A percentile compares a stretch with the other conserved stretches of the same genome.
Conservation (phyloP, 2,888 invertebrate genomes). For the Apamea sordens region DNA sequence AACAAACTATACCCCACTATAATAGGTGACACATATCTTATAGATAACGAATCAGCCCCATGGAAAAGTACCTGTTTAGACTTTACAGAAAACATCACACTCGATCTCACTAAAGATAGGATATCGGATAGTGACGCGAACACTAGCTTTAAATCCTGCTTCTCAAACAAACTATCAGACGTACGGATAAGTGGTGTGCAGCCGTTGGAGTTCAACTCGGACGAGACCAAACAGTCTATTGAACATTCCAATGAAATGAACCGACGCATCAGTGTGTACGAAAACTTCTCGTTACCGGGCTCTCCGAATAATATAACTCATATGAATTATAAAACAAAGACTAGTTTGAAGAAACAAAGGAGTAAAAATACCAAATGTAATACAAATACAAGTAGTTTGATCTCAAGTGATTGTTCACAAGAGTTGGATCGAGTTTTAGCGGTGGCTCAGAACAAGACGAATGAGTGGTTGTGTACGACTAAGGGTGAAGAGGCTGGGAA, state of each 20-base stretch:
- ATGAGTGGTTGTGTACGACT: slow-evolving; percentile 81
- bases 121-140: slow-evolving; percentile 70
- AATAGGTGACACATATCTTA: slow-evolving; percentile 80
- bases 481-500: slow-evolving; percentile 75
- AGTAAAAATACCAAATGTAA: slow-evolving; percentile 47
- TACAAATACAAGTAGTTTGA: slow-evolving; percentile 57
- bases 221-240: slow-evolving; percentile 63
- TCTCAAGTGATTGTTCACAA: slow-evolving; percentile 73
- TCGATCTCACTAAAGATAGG: slow-evolving; percentile 75
- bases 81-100: slow-evolving; percentile 74
- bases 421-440: slow-evolving; percentile 82
- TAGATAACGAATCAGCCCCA: slow-evolving; percentile 80
- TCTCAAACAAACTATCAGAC: slow-evolving; percentile 72
- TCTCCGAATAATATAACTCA: slow-evolving; percentile 84
- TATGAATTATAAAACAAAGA: slow-evolving; percentile 83
- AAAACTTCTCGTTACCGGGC: slow-evolving; percentile 86
- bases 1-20: slow-evolving; percentile 88
- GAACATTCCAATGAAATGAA: slow-evolving; percentile 64
- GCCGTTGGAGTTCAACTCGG: slow-evolving; percentile 75
- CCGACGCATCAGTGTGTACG: slow-evolving; percentile 80
- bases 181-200: slow-evolving; percentile 82
- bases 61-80: slow-evolving; percentile 73
- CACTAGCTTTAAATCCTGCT: slow-evolving; percentile 81
- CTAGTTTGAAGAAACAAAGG: slow-evolving; percentile 75
- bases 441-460: slow-evolving; percentile 83